Conservation (phyloP, 1,140 invertebrate genomes). For the Listronotus bonariensis region DNA sequence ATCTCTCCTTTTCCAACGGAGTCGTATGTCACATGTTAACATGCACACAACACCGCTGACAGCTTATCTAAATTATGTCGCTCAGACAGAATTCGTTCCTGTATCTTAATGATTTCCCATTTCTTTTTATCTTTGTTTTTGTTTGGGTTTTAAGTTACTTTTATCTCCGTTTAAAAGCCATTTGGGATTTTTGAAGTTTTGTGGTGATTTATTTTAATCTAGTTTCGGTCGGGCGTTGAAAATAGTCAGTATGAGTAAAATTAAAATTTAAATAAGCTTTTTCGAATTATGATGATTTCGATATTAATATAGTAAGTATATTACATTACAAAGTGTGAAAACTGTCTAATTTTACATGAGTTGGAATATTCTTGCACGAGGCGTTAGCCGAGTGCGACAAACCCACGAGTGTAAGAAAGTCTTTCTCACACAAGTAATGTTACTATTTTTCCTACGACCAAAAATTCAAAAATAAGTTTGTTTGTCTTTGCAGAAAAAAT, state of each 20-base stretch:
- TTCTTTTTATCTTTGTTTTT: conserved; percentile 34
- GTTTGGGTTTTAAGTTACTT: conserved; percentile 32
- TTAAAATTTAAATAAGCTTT: too few species aligned
- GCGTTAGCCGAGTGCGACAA: too few species aligned
- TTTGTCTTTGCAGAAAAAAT: too few species aligned
- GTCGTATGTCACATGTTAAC: conserved; percentile 31
- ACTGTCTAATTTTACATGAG: too few species aligned
- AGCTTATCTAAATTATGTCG: conserved; percentile 35
- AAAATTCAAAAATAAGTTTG: too few species aligned
- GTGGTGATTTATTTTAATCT: conserved; percentile 24
- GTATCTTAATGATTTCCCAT: conserved; percentile 31
- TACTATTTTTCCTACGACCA: too few species aligned
- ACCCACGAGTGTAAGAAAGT: too few species aligned
- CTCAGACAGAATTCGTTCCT: conserved; percentile 17
- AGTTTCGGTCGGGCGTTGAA: neutral
- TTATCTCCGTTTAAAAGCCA: conserved; percentile 29
- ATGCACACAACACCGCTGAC: conserved; percentile 22
- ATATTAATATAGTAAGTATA: too few species aligned
- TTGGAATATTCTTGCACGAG: too few species aligned
- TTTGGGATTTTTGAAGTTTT: conserved; percentile 23
- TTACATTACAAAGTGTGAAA: too few species aligned
- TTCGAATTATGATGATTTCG: too few species aligned
- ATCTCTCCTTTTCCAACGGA: neutral
- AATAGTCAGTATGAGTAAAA: neutral
- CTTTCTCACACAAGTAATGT: too few species aligned